Base-by-base conservation (phyloP, 2,113 vertebrate species). In the Tringa solitaria region DNA sequence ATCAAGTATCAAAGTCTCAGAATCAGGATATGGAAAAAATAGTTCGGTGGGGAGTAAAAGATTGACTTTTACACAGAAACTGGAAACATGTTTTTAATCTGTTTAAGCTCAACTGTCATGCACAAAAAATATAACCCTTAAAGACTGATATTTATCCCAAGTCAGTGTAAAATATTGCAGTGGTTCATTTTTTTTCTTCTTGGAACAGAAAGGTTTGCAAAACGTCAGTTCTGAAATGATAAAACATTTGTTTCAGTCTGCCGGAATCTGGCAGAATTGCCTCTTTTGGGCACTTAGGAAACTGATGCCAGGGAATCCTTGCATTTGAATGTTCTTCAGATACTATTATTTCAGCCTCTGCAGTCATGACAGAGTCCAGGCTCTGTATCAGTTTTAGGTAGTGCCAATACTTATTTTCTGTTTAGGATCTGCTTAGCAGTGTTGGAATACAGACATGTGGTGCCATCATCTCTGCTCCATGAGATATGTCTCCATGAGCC, bases 401-500 rank as follows among this genome's bases (percentile, higher is more conserved):
- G 7, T 59, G 27, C 17, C 23, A 32, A 7, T 59, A 8, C 51
- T 72, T 37, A 28, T 2, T 69, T 74, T 28, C 24, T 57, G n/a
- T 39, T 69, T 16, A 32, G n/a, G 37, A 39, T 54, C 37, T 39
- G 27, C 39, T 32, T 24, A 6, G 27, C 28, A 39, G 21, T 3
- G 0, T 32, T 64, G 48, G n/a, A 46, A 14, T 33, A 22, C 8
- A 43, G 48, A 22, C 12, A 5, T 1, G 11, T 16, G 27, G n/a
- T 24, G 43, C 27, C 0, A 0, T 72, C 33, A 37, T 37, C n/a
- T 53, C 32, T 5, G 1, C 32, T 70, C 33, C 28, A 1, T 35
- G 69, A 45, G 20, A 2, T 0, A 4, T 12, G 32, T 32, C 23
- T 74, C 60, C 1, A 0, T 67, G 18, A 56, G 32, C n/a, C 56